phyloP scores from a whole-genome alignment of 1,140 invertebrate genomes.

The Diorhabda sublineata region DNA sequence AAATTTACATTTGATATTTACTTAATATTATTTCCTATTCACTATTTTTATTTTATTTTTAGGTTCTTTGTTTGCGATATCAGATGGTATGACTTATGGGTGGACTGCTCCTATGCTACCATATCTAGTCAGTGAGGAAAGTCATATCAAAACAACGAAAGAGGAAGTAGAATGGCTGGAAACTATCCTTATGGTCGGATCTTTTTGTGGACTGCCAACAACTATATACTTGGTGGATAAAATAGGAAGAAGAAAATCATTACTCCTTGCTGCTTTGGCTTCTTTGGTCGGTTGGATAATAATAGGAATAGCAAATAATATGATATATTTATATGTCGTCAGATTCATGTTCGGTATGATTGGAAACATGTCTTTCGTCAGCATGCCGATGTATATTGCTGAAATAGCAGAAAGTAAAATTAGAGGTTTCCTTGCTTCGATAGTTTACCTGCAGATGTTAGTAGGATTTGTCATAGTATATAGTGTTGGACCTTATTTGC shows the following conservation, averaged over 20 bases:
- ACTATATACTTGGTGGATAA: constrained; percentile 54
- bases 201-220: constrained; percentile 55
- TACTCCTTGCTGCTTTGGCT: constrained; percentile 54
- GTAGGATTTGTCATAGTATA: constrained; percentile 39
- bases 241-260: constrained; percentile 58
- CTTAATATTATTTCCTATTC: too few species aligned
- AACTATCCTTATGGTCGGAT: constrained; percentile 58
- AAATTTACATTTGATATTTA: too few species aligned
- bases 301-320: constrained; percentile 17
- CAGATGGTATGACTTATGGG: constrained; percentile 44
- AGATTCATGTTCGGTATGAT: constrained; percentile 39
- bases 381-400: constrained; percentile 41
- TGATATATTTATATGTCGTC: constrained; percentile 49
- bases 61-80: constrained; percentile 35
- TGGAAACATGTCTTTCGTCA: constrained; percentile 37
- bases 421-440: constrained; percentile 34
- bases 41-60: constrained; percentile 2
- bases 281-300: constrained; percentile 59
- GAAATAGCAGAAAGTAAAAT: constrained; percentile 41
- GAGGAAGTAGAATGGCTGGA: constrained; percentile 57
- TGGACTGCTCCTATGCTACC: constrained; percentile 61
- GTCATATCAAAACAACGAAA: constrained; percentile 38
- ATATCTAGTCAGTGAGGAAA: constrained; percentile 42
- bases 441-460: constrained; percentile 39
- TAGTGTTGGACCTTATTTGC: constrained; percentile 29